Base-by-base conservation (phyloP, 2,888 invertebrate species). In the Micoletzkya japonica region DNA sequence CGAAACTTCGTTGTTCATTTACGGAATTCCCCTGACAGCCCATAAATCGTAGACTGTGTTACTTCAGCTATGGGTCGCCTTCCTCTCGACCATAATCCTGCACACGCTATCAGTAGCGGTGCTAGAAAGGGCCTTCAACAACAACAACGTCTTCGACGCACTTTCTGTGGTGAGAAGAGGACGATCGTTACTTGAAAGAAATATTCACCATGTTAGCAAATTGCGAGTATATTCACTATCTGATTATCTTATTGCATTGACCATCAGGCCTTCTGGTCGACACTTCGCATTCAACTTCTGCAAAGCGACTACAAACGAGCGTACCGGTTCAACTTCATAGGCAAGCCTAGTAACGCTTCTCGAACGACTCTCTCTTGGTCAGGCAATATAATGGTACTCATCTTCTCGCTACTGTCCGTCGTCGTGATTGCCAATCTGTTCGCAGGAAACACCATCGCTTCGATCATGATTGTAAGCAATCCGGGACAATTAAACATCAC, bases 41-140 rank as follows among this genome's bases (percentile, higher is more conserved):
- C n/a, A n/a, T n/a, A n/a, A n/a, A n/a, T n/a, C n/a, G n/a, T n/a
- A n/a, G n/a, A n/a, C n/a, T n/a, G n/a, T n/a, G n/a, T n/a, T n/a
- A 57, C 36, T 36, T 6, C 7, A 59, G 58, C 37, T 59, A 10
- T 59, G 58, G 58, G 17, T 59, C 7, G 36, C 58, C 10, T 26
- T 32, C 14, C 37, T 59, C 14, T 36, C 14, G 14, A 24, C 58
- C 14, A 37, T 59, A 14, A 1, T 59, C 24, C 26, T 36, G 1
- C 58, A 59, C 36, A 24, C 37, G 24, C 6, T 59, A 6, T 28
- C 58, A n/a, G n/a, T n/a, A n/a, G n/a, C n/a, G n/a, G n/a, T n/a
- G n/a, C n/a, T n/a, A n/a, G n/a, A n/a, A n/a, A n/a, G n/a, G n/a
- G n/a, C n/a, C n/a, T n/a, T n/a, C n/a, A n/a, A n/a, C n/a, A n/a